Evolutionary conservation across 2,113 vertebrate genomes (phyloP), one percentile per base, ranked within the genome.

Genomic region (Empidonax traillii): DNA sequence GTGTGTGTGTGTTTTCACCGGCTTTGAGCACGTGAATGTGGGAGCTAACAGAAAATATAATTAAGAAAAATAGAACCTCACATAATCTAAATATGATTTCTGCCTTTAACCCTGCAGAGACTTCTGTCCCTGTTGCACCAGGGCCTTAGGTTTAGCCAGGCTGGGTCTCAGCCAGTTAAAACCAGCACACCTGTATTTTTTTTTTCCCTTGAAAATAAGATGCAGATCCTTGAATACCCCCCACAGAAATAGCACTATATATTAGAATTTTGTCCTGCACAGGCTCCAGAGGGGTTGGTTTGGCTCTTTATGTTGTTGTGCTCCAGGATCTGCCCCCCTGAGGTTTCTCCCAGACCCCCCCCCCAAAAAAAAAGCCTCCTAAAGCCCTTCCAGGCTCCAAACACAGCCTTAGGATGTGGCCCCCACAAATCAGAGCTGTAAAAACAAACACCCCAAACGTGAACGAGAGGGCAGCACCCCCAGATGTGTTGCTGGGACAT

Each of bases 81-180:
- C 28, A 7, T 0, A 23, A 19, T 2, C 30, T 3, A 10, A 19
- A 18, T 25, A 14, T 61, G 62, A 22, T 52, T 39, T 2, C 20
- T 30, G 41, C 22, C 0, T 31, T 77, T 31, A 55, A 65, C 20
- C 30, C 66, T 8, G 15, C n/a, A 18, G 65, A 66, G 43, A 20
- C 23, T 51, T n/a, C 61, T 33, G 0, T 18, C 47, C 49, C 12
- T 4, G 18, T 9, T 46, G 53, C 44, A 21, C 39, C 4, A 10
- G 27, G 31, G 10, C 15, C 25, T 39, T 62, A 25, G 75, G 17
- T 27, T 73, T 15, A 43, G 19, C 12, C 15, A 9, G 59, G 53
- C 27, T 77, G 76, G 33, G 25, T 46, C 76, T 68, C n/a, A 39
- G 16, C 30, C 61, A 11, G 37, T 37, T 39, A 47, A 78, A 67